These are phyloP conservation scores for Crax fasciolata DNA, from an alignment of 2,797 vertebrate genomes.

Conservation along the genomic window DNA sequence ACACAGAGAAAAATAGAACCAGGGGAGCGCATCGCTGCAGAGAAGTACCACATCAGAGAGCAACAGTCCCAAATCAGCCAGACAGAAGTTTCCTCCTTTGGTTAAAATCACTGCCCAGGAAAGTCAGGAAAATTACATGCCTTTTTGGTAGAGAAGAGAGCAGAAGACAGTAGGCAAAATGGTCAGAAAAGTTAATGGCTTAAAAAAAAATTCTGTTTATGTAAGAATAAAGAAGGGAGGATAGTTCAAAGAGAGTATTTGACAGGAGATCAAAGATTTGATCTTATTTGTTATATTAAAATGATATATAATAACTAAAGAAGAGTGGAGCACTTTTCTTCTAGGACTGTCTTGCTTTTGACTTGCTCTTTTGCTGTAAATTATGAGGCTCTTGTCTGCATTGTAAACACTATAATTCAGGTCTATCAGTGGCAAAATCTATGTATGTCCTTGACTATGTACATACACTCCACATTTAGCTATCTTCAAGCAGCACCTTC, in stretches of 20 bases:
- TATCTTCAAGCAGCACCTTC: not conserved
- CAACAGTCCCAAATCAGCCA: not conserved
- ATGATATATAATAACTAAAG: not conserved
- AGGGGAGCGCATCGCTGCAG: not conserved
- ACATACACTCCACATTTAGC: not conserved
- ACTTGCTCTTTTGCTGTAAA: conserved; percentile 21
- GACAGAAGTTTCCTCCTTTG: not conserved
- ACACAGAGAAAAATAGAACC: not conserved
- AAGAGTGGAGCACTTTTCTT: not conserved
- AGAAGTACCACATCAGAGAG: not conserved
- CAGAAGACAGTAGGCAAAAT: not conserved
- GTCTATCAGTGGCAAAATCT: not conserved
- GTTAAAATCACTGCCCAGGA: not conserved
- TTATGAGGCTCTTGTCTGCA: conserved; percentile 4
- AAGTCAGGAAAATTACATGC: not conserved
- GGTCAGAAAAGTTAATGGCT: not conserved
- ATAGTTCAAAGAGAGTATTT: not conserved
- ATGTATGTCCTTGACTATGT: not conserved
- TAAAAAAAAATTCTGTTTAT: not conserved
- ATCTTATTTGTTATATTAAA: conserved; percentile 21
- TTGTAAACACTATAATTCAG: not conserved
- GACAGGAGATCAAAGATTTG: conserved; percentile 19
- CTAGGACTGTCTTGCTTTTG: not conserved
- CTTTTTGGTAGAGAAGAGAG: not conserved
- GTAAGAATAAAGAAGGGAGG: not conserved